Percentiles rank a stretch among this genome's conserved stretches.
Conservation (phyloP, 2,113 vertebrate genomes). For the Pseudonaja textilis region DNA sequence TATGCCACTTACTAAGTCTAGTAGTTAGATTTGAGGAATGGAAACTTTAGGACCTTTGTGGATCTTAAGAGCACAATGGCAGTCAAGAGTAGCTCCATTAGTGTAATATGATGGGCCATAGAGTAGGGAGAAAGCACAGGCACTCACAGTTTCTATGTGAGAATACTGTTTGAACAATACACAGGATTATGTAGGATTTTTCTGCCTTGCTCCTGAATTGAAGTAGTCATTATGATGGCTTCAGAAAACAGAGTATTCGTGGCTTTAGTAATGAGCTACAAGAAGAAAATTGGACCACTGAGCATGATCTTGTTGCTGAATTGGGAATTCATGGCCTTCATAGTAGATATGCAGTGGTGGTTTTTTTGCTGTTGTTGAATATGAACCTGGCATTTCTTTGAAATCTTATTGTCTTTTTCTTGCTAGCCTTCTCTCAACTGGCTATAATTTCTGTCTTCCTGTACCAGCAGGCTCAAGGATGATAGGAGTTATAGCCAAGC, state of each 20-base stretch:
- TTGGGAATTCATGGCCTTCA: not conserved
- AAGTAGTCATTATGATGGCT: not conserved
- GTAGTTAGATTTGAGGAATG: not conserved
- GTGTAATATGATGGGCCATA: not conserved
- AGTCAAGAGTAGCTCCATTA: not conserved
- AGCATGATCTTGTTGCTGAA: not conserved
- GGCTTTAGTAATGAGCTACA: conserved; percentile 2
- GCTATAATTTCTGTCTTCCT: not conserved
- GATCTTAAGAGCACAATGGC: not conserved
- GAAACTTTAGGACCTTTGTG: not conserved
- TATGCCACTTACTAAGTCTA: not conserved
- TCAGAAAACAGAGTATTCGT: not conserved
- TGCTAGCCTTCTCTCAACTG: not conserved
- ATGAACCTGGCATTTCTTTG: not conserved
- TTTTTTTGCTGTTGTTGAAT: not conserved
- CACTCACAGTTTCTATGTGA: not conserved
- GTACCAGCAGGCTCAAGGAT: not conserved
- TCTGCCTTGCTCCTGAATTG: not conserved
- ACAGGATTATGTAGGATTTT: not conserved
- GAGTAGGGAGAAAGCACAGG: fast-evolving
- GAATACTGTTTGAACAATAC: not conserved
- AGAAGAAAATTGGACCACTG: not conserved
- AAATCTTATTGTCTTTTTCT: not conserved
- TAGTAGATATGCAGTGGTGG: not conserved
- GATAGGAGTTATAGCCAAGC: not conserved